Conservation (phyloP, 1,140 invertebrate genomes). For the Drosophila simulans region DNA sequence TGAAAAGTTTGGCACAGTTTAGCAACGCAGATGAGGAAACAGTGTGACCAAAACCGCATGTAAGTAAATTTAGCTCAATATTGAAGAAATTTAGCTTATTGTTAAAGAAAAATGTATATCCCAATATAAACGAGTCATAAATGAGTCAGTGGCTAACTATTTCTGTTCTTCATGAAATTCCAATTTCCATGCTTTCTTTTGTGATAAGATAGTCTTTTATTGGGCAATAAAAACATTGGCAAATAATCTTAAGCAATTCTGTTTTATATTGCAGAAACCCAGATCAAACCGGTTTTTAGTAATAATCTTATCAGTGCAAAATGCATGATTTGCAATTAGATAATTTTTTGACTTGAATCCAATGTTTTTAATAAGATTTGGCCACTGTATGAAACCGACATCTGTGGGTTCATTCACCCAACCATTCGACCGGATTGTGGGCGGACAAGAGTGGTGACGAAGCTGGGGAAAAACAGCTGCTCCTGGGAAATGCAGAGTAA, state of each 20-base stretch:
- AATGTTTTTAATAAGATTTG: not conserved
- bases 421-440: constrained; percentile 43
- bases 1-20: constrained; percentile 31
- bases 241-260: not conserved
- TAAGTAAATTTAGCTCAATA: not conserved
- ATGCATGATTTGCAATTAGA: not conserved
- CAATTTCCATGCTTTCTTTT: not conserved
- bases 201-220: constrained; percentile 6
- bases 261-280: not conserved
- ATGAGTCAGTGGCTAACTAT: not conserved
- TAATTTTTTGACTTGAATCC: too few species aligned
- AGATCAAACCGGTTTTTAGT: not conserved
- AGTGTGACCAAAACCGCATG: constrained; percentile 2
- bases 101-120: not conserved
- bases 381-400: constrained; percentile 21
- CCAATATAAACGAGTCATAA: not conserved
- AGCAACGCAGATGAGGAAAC: constrained; percentile 7
- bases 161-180: not conserved
- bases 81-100: constrained; percentile 3
- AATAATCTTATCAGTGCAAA: not conserved
- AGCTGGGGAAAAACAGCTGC: constrained; percentile 61
- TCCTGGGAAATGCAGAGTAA: constrained; percentile 55
- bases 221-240: not conserved
- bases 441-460: not conserved
- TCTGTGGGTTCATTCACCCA: constrained; percentile 72